Base-by-base conservation (phyloP, 2,797 vertebrate species). In the Chelon auratus region DNA sequence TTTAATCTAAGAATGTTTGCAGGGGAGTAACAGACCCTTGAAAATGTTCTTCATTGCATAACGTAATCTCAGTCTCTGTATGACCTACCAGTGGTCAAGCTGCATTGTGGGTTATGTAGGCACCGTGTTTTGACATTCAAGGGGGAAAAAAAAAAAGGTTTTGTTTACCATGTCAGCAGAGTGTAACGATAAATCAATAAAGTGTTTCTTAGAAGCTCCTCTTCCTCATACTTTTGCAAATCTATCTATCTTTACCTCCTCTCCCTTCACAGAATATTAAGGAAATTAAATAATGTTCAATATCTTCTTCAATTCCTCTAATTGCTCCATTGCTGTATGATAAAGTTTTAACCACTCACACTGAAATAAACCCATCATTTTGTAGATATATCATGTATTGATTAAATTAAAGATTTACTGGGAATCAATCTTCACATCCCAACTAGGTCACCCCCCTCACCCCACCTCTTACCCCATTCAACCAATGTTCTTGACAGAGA, bases 221-320 rank as follows among this genome's bases (percentile, higher is more conserved):
- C 20, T 72, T 68, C 47, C 37, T 80, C 58, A 54, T 36, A 67
- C 69, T 26, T 70, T 67, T 37, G 51, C 48, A 66, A 43, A 43
- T 45, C 62, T 50, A 74, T 79, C 51, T 62, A 9, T 83, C 62
- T 72, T 70, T 33, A 78, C 65, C 20, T 13, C 59, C 48, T 80
- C 43, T 64, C 51, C 60, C 60, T 73, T 58, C 33, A 52, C 47
- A 72, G 60, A 68, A 79, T 68, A 68, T 77, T 60, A 50, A 18
- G 1, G 5, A 57, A 26, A 72, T 65, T 76, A 77, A 86, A 83
- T 66, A 75, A 81, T 82, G 64, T 81, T 84, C 81, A 55, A 80
- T 75, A 76, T 78, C 66, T 69, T 48, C 42, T 68, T 72, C 65
- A 40, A 75, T 81, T 71, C 66, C 47, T 77, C 17, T 83, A 82